Evolutionary conservation across 1,140 invertebrate species (phyloP).

Genomic region (Pararge aegeria): DNA sequence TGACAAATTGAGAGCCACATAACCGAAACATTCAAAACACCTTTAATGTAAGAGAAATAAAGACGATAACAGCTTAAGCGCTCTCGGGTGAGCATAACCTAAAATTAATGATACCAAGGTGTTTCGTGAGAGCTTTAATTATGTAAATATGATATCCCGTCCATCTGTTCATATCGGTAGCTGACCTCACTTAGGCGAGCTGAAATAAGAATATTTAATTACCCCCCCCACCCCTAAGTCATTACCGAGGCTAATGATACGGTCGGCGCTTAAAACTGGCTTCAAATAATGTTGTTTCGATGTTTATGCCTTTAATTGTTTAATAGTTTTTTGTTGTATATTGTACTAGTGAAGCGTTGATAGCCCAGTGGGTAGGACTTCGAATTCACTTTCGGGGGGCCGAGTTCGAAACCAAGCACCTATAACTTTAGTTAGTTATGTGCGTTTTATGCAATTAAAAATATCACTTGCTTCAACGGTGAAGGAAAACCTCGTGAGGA

Average conservation of each 20-base stretch:
- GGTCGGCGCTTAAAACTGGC: slow-evolving; percentile 14
- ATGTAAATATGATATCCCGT: slow-evolving; percentile 30
- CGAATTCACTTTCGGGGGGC: too few species aligned
- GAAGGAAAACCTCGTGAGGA: too few species aligned
- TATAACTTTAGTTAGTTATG: too few species aligned
- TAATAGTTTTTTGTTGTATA: background rate
- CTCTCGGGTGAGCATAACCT: background rate
- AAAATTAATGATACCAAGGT: slow-evolving; percentile 19
- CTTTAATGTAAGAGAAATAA: background rate
- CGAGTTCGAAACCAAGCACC: too few species aligned
- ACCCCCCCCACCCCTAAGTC: slow-evolving; percentile 28
- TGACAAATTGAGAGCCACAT: background rate
- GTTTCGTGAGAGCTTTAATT: slow-evolving; percentile 25
- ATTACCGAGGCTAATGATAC: slow-evolving; percentile 34
- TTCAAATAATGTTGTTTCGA: slow-evolving; percentile 12
- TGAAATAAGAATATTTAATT: slow-evolving; percentile 39
- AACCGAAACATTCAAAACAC: background rate
- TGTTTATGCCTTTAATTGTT: slow-evolving; percentile 4
- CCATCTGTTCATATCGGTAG: slow-evolving; percentile 29
- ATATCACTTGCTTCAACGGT: too few species aligned
- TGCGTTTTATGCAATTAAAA: too few species aligned
- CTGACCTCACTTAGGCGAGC: slow-evolving; percentile 25
- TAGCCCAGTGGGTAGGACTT: too few species aligned
- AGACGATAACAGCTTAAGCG: background rate
- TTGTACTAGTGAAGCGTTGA: background rate